Percentiles rank a stretch among this genome's conserved stretches.
These are phyloP conservation scores for Antrozous pallidus DNA, from an alignment of 2,797 vertebrate species.

Conservation along the genomic window DNA sequence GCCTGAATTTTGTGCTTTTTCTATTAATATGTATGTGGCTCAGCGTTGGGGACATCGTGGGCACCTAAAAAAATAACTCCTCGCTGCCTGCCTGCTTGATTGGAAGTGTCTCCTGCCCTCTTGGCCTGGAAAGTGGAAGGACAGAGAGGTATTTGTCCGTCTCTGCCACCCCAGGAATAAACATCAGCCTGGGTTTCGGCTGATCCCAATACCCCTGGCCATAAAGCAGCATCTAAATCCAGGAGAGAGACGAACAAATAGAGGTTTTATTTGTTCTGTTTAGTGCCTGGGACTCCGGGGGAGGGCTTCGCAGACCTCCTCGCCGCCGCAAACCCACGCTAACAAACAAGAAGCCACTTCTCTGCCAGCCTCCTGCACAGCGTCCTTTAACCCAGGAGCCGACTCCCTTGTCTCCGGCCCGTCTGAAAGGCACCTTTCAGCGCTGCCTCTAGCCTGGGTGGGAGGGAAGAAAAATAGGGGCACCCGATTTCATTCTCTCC, in stretches of 20 bases:
- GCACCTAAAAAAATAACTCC: constrained; percentile 53
- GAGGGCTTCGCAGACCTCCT: constrained; percentile 43
- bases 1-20: not conserved
- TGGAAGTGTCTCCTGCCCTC: constrained; percentile 64
- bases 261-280: constrained; percentile 72
- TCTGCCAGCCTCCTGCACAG: constrained; percentile 31
- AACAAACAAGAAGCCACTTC: constrained; percentile 70
- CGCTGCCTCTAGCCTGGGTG: not conserved
- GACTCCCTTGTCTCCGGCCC: constrained; percentile 52
- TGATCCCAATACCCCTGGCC: constrained; percentile 62
- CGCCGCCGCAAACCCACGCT: constrained; percentile 56
- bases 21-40: constrained; percentile 43
- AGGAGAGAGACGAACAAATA: constrained; percentile 66
- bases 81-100: constrained; percentile 30
- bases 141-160: constrained; percentile 70
- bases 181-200: constrained; percentile 62
- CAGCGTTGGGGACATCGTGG: not conserved
- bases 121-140: constrained; percentile 52
- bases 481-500: constrained; percentile 63
- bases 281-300: constrained; percentile 13
- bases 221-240: constrained; percentile 63
- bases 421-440: constrained; percentile 75
- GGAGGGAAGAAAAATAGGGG: not conserved
- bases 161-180: constrained; percentile 63
- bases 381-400: not conserved